A percentile compares a stretch with the other conserved stretches of the same genome.
These are phyloP conservation scores for Calypte anna DNA, from an alignment of 2,113 vertebrate genomes.

Conservation along the genomic window DNA sequence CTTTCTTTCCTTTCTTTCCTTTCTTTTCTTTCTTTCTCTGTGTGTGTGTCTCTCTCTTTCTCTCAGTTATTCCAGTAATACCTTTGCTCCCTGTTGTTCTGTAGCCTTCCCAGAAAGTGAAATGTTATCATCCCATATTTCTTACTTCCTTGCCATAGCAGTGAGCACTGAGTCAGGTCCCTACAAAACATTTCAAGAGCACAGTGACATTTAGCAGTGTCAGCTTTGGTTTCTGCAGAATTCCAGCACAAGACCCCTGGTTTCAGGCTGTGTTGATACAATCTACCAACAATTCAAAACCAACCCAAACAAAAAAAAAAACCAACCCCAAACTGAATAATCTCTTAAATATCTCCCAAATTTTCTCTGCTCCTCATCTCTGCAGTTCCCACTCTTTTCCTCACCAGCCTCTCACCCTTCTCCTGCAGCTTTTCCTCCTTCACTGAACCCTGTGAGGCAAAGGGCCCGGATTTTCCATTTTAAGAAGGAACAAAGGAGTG, in stretches of 20 bases:
- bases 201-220: background rate
- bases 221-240: background rate
- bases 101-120: constrained; percentile 43
- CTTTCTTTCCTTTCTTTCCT: too few species aligned
- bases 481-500: background rate
- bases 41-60: too few species aligned
- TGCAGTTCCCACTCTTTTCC: background rate
- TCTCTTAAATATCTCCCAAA: background rate
- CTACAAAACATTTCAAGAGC: background rate
- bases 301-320: too few species aligned
- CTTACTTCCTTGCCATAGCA: constrained; percentile 15
- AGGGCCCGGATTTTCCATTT: background rate
- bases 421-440: background rate
- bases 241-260: background rate
- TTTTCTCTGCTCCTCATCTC: background rate
- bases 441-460: fast-evolving
- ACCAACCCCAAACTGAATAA: background rate
- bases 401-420: fast-evolving
- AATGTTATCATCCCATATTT: background rate
- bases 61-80: background rate
- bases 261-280: background rate
- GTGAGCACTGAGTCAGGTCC: background rate
- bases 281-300: background rate
- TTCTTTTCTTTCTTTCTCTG: too few species aligned
- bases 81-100: constrained; percentile 34